Evolutionary conservation across 2,797 vertebrate genomes (phyloP).

Genomic region (Psittacula echo): DNA sequence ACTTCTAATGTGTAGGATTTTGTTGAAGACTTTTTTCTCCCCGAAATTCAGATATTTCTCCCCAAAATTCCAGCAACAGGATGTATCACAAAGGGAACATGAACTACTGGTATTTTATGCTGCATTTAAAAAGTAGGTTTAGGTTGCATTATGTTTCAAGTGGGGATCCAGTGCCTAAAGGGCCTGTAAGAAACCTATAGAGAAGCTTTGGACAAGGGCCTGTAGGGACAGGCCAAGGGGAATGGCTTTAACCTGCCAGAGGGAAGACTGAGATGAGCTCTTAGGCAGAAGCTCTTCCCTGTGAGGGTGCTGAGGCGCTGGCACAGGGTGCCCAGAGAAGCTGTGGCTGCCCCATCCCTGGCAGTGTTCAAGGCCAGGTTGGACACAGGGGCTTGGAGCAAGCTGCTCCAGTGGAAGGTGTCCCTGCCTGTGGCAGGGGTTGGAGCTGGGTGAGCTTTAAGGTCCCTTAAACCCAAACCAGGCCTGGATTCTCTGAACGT

Average conservation of each 20-base stretch:
- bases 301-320: no score
- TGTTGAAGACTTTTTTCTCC: slow-evolving; percentile 30
- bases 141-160: neutral
- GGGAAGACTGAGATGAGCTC: no score
- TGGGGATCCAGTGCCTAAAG: neutral
- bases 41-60: slow-evolving; percentile 33
- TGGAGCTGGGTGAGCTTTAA: neutral
- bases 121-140: neutral
- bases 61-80: slow-evolving; percentile 40
- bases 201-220: neutral
- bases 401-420: neutral
- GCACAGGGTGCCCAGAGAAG: no score
- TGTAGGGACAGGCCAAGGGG: no score
- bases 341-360: no score
- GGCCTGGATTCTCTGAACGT: neutral
- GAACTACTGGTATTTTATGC: slow-evolving; percentile 48
- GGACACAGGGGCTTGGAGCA: neutral
- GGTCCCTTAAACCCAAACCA: neutral
- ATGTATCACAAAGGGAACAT: slow-evolving; percentile 21
- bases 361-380: neutral
- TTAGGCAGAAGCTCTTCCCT: no score
- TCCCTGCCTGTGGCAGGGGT: fast-evolving
- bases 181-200: neutral
- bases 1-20: slow-evolving; percentile 27
- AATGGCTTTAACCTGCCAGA: no score